Percentiles rank a stretch among this genome's conserved stretches.
Conservation (phyloP, 2,797 vertebrate species). For the Lophius americanus region DNA sequence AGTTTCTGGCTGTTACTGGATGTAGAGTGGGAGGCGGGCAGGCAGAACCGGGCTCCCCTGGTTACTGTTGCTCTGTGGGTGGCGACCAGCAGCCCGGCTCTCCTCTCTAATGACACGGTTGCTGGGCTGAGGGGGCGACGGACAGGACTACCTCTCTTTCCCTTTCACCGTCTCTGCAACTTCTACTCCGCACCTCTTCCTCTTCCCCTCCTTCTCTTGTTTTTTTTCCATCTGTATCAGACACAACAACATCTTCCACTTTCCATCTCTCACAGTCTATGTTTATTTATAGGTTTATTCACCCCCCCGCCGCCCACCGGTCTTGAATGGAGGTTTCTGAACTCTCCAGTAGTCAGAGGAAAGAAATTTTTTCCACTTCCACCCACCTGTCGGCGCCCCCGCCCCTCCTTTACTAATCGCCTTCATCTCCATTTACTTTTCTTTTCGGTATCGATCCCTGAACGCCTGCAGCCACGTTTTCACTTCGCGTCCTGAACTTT, state of each 20-base stretch:
- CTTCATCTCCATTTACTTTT: slow-evolving; percentile 24
- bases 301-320: slow-evolving; percentile 26
- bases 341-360: slow-evolving; percentile 59
- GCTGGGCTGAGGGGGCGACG: slow-evolving; percentile 76
- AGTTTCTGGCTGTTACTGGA: slow-evolving; percentile 74
- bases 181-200: slow-evolving; percentile 48
- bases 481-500: slow-evolving; percentile 27
- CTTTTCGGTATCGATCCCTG: slow-evolving; percentile 14
- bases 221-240: slow-evolving; percentile 19
- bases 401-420: slow-evolving; percentile 26
- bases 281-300: slow-evolving; percentile 45
- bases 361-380: slow-evolving; percentile 59
- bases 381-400: slow-evolving; percentile 39
- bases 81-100: slow-evolving; percentile 68
- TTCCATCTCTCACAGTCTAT: slow-evolving; percentile 26
- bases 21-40: slow-evolving; percentile 75
- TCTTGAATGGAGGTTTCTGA: slow-evolving; percentile 68
- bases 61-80: slow-evolving; percentile 79
- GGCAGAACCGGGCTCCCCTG: slow-evolving; percentile 78
- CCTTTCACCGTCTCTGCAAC: slow-evolving; percentile 13
- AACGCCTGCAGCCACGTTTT: slow-evolving; percentile 12
- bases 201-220: slow-evolving; percentile 26
- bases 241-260: slow-evolving; percentile 49
- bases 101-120: slow-evolving; percentile 70
- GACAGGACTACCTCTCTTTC: slow-evolving; percentile 69